Percentiles rank a stretch among this genome's conserved stretches.
These are phyloP conservation scores for Charanyca ferruginea DNA, from an alignment of 2,888 invertebrate genomes.

Conservation along the genomic window DNA sequence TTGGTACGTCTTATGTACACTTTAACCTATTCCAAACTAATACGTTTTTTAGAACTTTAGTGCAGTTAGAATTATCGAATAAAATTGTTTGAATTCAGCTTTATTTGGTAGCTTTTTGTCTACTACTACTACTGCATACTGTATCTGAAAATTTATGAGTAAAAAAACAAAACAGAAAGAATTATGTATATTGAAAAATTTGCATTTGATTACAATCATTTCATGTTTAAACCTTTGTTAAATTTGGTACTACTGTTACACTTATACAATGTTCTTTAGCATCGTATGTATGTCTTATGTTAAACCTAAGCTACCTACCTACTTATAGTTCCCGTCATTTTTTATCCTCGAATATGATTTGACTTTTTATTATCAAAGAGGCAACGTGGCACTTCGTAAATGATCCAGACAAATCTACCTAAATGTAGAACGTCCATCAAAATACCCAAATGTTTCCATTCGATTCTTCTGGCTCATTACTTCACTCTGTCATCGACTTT, in stretches of 20 bases:
- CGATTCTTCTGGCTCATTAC: slow-evolving; percentile 56
- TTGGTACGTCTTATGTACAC: slow-evolving; percentile 49
- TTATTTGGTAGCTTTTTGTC: background rate
- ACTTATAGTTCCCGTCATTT: slow-evolving; percentile 18
- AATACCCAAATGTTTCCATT: slow-evolving; percentile 52
- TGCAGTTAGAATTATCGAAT: slow-evolving; percentile 14
- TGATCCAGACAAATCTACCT: slow-evolving; percentile 49
- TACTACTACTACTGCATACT: no score
- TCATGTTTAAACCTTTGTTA: background rate
- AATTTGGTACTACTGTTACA: background rate
- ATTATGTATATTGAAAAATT: no score
- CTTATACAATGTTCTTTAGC: background rate
- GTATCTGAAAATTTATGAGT: background rate
- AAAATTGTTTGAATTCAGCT: background rate
- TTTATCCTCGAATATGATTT: slow-evolving; percentile 28
- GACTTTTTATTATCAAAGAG: slow-evolving; percentile 32
- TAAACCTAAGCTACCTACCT: slow-evolving; percentile 15
- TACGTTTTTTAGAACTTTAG: slow-evolving; percentile 39
- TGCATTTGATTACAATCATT: no score
- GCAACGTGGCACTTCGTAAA: slow-evolving; percentile 40
- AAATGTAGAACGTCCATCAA: slow-evolving; percentile 51
- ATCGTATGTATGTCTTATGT: slow-evolving; percentile 7
- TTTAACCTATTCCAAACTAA: slow-evolving; percentile 32
- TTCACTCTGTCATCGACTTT: slow-evolving; percentile 41
- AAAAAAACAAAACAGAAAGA: background rate